A percentile compares a stretch with the other conserved stretches of the same genome.
Conservation (phyloP, 2,888 invertebrate species). For the Lithophane ornitopus region DNA sequence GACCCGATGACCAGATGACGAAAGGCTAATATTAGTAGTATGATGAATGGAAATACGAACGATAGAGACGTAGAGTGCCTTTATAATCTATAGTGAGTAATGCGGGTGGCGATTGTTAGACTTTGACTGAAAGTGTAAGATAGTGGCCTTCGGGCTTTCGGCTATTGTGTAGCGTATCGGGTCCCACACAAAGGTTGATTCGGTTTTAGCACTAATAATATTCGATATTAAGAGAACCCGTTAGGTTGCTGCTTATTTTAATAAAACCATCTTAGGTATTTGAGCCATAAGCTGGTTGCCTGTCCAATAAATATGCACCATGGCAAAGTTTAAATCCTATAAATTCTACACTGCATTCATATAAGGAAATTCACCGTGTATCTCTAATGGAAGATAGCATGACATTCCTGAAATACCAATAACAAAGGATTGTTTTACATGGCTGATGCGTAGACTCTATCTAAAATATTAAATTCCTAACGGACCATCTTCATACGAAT, state of each 20-base stretch:
- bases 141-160: conserved; percentile 68
- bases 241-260: conserved; percentile 18
- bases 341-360: conserved; percentile 24
- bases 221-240: background rate
- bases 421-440: conserved; percentile 23
- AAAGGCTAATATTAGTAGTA: conserved; percentile 17
- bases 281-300: conserved; percentile 4
- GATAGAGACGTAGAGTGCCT: background rate
- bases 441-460: conserved; percentile 21
- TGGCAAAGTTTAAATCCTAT: conserved; percentile 41
- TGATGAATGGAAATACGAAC: conserved; percentile 15
- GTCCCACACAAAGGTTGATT: conserved; percentile 27
- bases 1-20: conserved; percentile 36
- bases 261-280: conserved; percentile 40
- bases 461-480: conserved; percentile 58
- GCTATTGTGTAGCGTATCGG: conserved; percentile 68
- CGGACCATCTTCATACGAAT: conserved; percentile 29
- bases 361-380: conserved; percentile 40
- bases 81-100: conserved; percentile 26
- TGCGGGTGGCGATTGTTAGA: conserved; percentile 45
- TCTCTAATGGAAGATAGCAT: conserved; percentile 18
- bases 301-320: conserved; percentile 41
- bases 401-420: conserved; percentile 35
- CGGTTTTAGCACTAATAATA: background rate
- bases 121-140: conserved; percentile 62